Percentiles rank a stretch among this genome's conserved stretches.
phyloP scores from a whole-genome alignment of 2,888 invertebrate genomes.

The Cosmopolites sordidus region DNA sequence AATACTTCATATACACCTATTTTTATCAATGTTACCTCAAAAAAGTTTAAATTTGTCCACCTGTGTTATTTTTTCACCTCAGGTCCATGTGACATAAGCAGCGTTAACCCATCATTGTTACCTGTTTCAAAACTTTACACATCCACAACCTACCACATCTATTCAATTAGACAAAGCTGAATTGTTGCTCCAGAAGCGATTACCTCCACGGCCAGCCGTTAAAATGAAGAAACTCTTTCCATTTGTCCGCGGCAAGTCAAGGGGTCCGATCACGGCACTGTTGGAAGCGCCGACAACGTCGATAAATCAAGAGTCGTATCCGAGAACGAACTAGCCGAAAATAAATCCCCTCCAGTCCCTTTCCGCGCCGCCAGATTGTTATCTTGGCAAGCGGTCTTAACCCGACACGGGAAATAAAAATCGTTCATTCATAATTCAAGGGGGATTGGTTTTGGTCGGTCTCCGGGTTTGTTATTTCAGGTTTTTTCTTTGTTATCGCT shows the following conservation, averaged over 20 bases:
- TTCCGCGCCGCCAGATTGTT: neutral
- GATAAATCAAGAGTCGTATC: neutral
- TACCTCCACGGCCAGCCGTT: neutral
- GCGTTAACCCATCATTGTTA: too few relatives aligned
- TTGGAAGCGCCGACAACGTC: neutral
- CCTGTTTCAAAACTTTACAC: too few relatives aligned
- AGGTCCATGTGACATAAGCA: too few relatives aligned
- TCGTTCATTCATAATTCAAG: conserved; percentile 8
- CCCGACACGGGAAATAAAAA: neutral
- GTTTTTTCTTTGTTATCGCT: neutral
- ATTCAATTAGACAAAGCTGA: too few relatives aligned
- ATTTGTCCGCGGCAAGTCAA: too few relatives aligned
- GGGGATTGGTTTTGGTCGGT: neutral
- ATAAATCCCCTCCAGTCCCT: too few relatives aligned
- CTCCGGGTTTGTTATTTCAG: conserved; percentile 1
- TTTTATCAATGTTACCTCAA: too few relatives aligned
- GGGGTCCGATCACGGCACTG: neutral
- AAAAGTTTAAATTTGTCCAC: too few relatives aligned
- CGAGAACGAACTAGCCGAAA: neutral
- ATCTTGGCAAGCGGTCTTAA: neutral
- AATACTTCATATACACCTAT: too few relatives aligned
- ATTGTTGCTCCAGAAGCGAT: too few relatives aligned
- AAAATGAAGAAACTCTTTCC: neutral
- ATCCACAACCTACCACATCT: too few relatives aligned
- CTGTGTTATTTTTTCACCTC: too few relatives aligned